phyloP scores from a whole-genome alignment of 1,140 invertebrate genomes.

The Akabosia matsudoensis region DNA sequence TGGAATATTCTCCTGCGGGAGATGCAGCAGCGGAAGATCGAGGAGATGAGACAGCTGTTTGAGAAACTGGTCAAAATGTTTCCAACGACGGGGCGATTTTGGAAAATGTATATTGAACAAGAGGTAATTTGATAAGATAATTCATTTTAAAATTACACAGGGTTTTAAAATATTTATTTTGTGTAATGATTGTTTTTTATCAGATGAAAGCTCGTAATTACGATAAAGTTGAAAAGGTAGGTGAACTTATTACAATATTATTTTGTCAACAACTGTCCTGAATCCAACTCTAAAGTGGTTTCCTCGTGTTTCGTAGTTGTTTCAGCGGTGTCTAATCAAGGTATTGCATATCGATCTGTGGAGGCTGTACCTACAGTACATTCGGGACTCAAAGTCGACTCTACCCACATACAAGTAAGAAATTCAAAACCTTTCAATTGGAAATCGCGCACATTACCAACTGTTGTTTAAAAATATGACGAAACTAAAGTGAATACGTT shows the following conservation, averaged over 20 bases:
- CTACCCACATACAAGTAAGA: conserved; percentile 89
- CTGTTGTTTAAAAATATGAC: no score
- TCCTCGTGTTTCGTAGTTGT: conserved; percentile 65
- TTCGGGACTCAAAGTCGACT: conserved; percentile 94
- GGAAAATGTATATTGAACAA: conserved; percentile 99
- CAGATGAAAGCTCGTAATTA: conserved; percentile 92
- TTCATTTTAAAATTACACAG: background rate
- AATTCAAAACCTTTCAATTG: conserved; percentile 42
- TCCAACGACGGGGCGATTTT: conserved; percentile 92
- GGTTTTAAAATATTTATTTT: background rate
- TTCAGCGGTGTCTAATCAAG: conserved; percentile 96
- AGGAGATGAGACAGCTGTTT: conserved; percentile 85
- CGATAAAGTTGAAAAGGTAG: conserved; percentile 95
- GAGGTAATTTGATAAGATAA: conserved; percentile 63
- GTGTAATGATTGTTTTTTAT: conserved; percentile 53
- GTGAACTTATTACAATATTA: background rate
- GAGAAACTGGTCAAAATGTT: conserved; percentile 91
- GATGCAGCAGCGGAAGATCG: conserved; percentile 83
- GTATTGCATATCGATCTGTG: conserved; percentile 98
- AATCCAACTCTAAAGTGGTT: conserved; percentile 14
- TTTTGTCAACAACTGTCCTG: conserved; percentile 27
- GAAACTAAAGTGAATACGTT: background rate
- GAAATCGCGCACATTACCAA: no score
- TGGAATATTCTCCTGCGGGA: conserved; percentile 93
- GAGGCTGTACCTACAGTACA: conserved; percentile 96